A percentile compares a stretch with the other conserved stretches of the same genome.
Evolutionary conservation across 2,888 invertebrate genomes (phyloP).

Genomic region (Tiliacea aurago): DNA sequence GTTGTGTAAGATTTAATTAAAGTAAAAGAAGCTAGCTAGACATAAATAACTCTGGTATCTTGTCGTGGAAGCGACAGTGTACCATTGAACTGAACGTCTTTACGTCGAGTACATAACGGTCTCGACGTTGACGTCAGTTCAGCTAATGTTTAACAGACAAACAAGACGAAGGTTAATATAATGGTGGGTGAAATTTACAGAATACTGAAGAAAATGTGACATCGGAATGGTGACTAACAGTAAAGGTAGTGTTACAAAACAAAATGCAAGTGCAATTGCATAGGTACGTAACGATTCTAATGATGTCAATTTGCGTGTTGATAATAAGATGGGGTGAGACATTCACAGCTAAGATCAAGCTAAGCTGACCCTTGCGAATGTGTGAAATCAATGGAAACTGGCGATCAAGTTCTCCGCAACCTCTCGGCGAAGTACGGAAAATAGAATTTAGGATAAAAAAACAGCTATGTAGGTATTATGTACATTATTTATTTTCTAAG

Average conservation of each 20-base stretch:
- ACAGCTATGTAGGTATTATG: background rate
- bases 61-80: no score
- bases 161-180: constrained; percentile 3
- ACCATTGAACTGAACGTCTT: no score
- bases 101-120: background rate
- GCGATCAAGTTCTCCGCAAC: no score
- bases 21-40: background rate
- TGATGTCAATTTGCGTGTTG: background rate
- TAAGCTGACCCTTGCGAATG: no score
- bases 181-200: background rate
- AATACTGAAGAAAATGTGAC: background rate
- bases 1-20: background rate
- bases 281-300: background rate
- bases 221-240: background rate
- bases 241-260: background rate
- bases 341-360: background rate
- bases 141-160: constrained; percentile 18
- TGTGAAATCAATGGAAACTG: background rate
- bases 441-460: background rate
- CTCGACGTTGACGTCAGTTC: constrained; percentile 3
- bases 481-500: background rate
- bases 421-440: background rate
- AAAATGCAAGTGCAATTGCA: background rate
- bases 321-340: no score
- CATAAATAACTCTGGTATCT: background rate